Conservation (phyloP, 2,113 vertebrate species). For the Actenoides lindsayi region DNA sequence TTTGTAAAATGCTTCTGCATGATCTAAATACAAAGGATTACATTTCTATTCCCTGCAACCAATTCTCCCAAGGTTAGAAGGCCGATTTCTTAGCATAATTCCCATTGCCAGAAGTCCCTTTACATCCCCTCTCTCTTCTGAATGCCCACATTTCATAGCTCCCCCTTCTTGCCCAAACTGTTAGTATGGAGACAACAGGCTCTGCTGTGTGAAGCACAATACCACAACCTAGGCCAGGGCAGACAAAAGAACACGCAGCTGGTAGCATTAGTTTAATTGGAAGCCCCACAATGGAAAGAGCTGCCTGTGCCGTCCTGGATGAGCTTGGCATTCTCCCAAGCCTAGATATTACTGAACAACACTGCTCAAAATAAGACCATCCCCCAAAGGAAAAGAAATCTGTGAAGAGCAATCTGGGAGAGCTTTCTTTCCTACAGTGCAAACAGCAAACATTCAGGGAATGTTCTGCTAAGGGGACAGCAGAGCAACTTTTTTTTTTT, state of each 20-base stretch:
- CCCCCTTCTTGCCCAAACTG: not conserved
- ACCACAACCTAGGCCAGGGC: slow-evolving; percentile 8
- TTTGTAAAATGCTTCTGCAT: not conserved
- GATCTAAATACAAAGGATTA: not conserved
- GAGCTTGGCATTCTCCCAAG: slow-evolving; percentile 44
- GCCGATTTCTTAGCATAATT: not conserved
- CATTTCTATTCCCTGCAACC: not conserved
- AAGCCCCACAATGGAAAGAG: slow-evolving; percentile 36
- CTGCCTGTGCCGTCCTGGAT: slow-evolving; percentile 48
- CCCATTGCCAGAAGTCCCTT: not conserved
- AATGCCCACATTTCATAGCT: not conserved
- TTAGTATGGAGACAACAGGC: slow-evolving; percentile 16
- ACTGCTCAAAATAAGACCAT: slow-evolving; percentile 8
- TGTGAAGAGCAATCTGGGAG: not conserved
- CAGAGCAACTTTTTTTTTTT: not conserved
- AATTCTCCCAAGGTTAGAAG: not conserved
- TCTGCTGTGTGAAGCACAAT: not conserved
- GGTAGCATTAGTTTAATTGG: slow-evolving; percentile 41
- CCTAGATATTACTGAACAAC: slow-evolving; percentile 26
- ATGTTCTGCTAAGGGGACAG: not conserved
- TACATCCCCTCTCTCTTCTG: not conserved
- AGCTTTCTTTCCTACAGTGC: not conserved
- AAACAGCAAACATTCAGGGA: not conserved
- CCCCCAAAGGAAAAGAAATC: not conserved
- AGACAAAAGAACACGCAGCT: slow-evolving; percentile 49